Base-by-base conservation (phyloP, 2,797 vertebrate genomes). In the Diplodus puntazzo region DNA sequence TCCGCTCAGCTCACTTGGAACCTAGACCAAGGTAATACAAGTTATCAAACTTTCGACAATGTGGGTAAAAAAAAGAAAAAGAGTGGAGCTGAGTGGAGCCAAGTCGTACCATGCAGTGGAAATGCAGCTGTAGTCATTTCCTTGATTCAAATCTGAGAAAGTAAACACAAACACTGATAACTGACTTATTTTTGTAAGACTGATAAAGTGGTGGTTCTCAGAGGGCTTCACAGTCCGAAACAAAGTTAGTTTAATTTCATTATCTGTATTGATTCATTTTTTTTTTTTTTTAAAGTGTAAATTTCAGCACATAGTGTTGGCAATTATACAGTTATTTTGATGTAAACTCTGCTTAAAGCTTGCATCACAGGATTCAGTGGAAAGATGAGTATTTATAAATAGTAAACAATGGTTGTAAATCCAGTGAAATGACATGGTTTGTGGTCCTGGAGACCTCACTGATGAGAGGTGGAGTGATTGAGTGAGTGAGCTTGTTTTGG, bases 401-500 rank as follows among this genome's bases (percentile, higher is more conserved):
- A 14, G 65, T 77, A 49, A 83, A 60, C 50, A 25, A 49, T 30
- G 65, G 55, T 62, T 57, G 17, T 69, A 43, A 55, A 60, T 34
- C 1, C 11, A 25, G 60, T 68, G 66, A 66, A 70, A 49, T 16
- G 3, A 14, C 2, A 64, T 34, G 11, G 46, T 45, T 20, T 34
- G 62, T 52, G 67, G 46, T 10, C 2, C 16, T 52, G 45, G 45
- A 2, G 39, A 55, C 50, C 53, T 71, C 60, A n/a, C 23, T 13
- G 63, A 21, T 30, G 72, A 70, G 73, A 42, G 72, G 63, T 18
- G 49, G 75, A 74, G 74, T 21, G 83, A 71, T 10, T 52, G 71
- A 79, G 82, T 59, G 80, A 57, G 8, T 5, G 54, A 66, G 81
- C 68, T 90, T 92, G 84, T 88, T 91, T 89, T 89, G 87, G 88